A percentile compares a stretch with the other conserved stretches of the same genome.
phyloP scores from a whole-genome alignment of 2,113 vertebrate species.

The Camelus bactrianus region DNA sequence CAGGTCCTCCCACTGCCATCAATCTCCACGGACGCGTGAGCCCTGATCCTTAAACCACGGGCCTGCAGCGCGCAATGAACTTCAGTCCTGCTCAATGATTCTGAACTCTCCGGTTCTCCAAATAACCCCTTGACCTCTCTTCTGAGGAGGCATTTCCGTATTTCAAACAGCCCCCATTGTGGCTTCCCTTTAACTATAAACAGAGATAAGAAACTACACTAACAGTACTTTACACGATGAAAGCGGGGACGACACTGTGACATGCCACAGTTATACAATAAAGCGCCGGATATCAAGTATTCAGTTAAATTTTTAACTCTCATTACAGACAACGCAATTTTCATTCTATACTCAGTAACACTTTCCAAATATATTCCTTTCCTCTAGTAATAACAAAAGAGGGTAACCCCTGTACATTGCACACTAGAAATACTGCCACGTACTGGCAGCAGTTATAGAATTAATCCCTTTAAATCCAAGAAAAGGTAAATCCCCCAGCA shows the following conservation, averaged over 20 bases:
- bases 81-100: not conserved
- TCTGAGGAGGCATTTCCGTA: slow-evolving; percentile 38
- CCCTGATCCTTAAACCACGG: not conserved
- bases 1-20: not conserved
- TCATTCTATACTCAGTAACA: not conserved
- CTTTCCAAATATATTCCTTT: slow-evolving; percentile 38
- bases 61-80: not conserved
- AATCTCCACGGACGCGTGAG: not conserved
- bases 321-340: slow-evolving; percentile 4
- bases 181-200: slow-evolving; percentile 34
- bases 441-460: slow-evolving; percentile 53
- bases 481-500: not conserved
- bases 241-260: not conserved
- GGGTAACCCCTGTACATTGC: slow-evolving; percentile 52
- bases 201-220: slow-evolving; percentile 8
- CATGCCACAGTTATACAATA: not conserved
- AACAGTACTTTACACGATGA: not conserved
- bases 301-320: slow-evolving; percentile 16
- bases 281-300: not conserved
- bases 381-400: slow-evolving; percentile 33
- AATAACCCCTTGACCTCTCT: slow-evolving; percentile 46
- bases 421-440: not conserved
- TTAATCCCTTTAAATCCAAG: not conserved
- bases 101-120: not conserved
- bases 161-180: slow-evolving; percentile 56